phyloP scores from a whole-genome alignment of 2,888 invertebrate genomes.

The Leucoptera coffeella region DNA sequence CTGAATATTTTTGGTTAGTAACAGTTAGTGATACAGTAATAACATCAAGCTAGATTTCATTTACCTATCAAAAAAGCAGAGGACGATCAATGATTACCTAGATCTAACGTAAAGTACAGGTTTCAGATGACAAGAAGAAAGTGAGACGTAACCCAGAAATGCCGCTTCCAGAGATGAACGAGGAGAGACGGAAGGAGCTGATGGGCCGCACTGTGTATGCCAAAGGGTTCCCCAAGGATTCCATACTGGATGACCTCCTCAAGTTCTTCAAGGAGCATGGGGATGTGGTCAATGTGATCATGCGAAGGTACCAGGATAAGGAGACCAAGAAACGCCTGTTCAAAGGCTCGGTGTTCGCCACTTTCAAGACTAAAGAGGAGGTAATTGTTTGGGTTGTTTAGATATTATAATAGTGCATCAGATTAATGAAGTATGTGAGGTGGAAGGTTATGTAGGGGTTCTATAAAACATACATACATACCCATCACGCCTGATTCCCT shows the following conservation, averaged over 20 bases:
- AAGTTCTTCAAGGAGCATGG: conserved; percentile 67
- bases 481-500: too few relatives aligned
- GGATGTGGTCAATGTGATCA: conserved; percentile 60
- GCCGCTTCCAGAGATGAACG: conserved; percentile 78
- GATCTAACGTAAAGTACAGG: too few relatives aligned
- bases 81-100: too few relatives aligned
- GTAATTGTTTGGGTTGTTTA: too few relatives aligned
- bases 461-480: too few relatives aligned
- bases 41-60: too few relatives aligned
- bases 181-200: conserved; percentile 75
- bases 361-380: conserved; percentile 75
- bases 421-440: too few relatives aligned
- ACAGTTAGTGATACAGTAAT: too few relatives aligned
- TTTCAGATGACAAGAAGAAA: conserved; percentile 63
- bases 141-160: conserved; percentile 67
- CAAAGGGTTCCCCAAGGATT: conserved; percentile 79
- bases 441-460: too few relatives aligned
- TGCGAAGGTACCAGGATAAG: conserved; percentile 57
- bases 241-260: conserved; percentile 63
- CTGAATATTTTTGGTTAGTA: too few relatives aligned
- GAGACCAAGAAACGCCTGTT: conserved; percentile 61
- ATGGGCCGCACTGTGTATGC: conserved; percentile 74
- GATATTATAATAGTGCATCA: too few relatives aligned
- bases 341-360: conserved; percentile 90
- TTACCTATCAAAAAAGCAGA: too few relatives aligned